A percentile compares a stretch with the other conserved stretches of the same genome.
Conservation (phyloP, 2,888 invertebrate species). For the Malthinus flaveolus region DNA sequence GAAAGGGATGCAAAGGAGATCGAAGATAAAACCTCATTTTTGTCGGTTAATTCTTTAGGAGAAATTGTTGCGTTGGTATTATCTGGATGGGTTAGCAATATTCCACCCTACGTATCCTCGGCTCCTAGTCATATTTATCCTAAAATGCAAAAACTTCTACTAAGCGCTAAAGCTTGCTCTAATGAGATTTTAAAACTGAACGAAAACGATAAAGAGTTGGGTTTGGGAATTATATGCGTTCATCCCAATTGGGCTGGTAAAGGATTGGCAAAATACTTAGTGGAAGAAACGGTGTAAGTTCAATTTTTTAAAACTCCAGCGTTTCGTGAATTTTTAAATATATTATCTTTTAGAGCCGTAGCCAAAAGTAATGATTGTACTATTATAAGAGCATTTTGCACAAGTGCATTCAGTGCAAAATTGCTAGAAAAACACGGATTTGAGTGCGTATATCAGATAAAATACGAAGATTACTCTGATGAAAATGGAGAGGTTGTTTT, state of each 20-base stretch:
- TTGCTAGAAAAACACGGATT: conserved; percentile 73
- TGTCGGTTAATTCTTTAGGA: conserved; percentile 62
- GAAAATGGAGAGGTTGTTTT: conserved; percentile 66
- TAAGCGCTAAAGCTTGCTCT: conserved; percentile 60
- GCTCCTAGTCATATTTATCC: conserved; percentile 61
- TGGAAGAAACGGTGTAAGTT: conserved; percentile 43
- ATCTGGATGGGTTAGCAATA: conserved; percentile 34
- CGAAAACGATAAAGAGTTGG: conserved; percentile 59
- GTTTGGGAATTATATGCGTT: conserved; percentile 69
- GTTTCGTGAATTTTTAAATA: background rate
- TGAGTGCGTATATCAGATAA: conserved; percentile 64
- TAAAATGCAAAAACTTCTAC: conserved; percentile 65
- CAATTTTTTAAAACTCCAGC: background rate
- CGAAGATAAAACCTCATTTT: conserved; percentile 63
- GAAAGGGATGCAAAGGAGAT: conserved; percentile 62
- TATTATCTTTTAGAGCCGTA: conserved; percentile 56
- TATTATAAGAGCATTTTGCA: conserved; percentile 71
- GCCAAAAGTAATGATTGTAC: conserved; percentile 58
- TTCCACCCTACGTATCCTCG: background rate
- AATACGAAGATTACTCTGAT: conserved; percentile 67
- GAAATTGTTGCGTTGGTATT: conserved; percentile 56
- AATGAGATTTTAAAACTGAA: conserved; percentile 63
- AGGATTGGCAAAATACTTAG: conserved; percentile 66
- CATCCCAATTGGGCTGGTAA: conserved; percentile 66
- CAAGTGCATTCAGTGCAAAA: conserved; percentile 75